Base-by-base conservation (phyloP, 2,113 vertebrate genomes). In the Epinephelus cyanopodus region DNA sequence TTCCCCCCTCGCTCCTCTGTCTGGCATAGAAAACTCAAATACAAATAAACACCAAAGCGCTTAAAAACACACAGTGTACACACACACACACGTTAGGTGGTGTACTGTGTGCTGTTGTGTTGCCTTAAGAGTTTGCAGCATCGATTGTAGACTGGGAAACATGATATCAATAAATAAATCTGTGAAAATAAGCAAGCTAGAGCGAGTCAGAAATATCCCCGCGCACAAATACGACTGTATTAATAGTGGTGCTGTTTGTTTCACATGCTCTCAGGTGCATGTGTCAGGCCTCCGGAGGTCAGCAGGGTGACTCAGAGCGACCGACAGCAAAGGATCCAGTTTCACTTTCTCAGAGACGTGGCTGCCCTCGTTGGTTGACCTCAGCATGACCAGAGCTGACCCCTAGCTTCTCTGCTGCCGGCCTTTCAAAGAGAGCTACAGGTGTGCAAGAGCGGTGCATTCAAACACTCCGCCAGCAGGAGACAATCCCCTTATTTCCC, bases 321-420 rank as follows among this genome's bases (percentile, higher is more conserved):
- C 48, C 23, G 62, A 66, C 83, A 80, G 73, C 37, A 84, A 88
- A 81, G 71, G 65, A 69, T 93, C 89, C 3, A 9, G 56, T 94
- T 90, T 87, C 89, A 85, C 79, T 88, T 90, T 90, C 90, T 90
- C 88, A 85, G 63, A 65, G 73, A 71, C 50, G 47, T 19, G n/a
- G 66, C 53, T 82, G 52, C 70, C 79, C 54, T 42, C 18, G 6
- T 18, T 42, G 27, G 61, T 71, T 82, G 89, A 90, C 90, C 88
- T 29, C 25, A 37, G 86, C 29, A 48, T 77, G 73, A 85, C 84
- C 85, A 64, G 48, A 39, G 52, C 17, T 19, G 78, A 91, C 71
- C 87, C 76, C 66, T 10, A 4, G 19, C 70, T 66, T 13, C 62
- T n/a, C 45, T 18, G 48, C 77, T 63, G 39, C 27, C 66, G 39